phyloP scores from a whole-genome alignment of 2,113 vertebrate species.

The Nerophis lumbriciformis region DNA sequence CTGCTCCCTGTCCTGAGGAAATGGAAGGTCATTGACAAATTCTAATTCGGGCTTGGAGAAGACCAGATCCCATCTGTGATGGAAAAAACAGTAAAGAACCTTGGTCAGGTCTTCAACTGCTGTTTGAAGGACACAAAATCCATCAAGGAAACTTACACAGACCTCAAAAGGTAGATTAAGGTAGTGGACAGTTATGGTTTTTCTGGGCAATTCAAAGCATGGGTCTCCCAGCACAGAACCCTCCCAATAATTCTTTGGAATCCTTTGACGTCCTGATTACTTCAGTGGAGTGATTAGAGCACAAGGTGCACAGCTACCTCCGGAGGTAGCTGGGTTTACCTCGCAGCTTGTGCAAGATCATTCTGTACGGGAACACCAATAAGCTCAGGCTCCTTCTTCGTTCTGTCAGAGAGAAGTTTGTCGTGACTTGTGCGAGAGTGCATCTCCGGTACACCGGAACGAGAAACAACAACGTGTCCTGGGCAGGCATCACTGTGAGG shows the following conservation, averaged over 20 bases:
- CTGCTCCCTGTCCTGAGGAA: too few species aligned
- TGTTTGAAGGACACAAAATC: not conserved
- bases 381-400: conserved; percentile 13
- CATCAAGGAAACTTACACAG: too few species aligned
- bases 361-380: not conserved
- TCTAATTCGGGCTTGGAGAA: too few species aligned
- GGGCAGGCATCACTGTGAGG: conserved; percentile 4
- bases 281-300: not conserved
- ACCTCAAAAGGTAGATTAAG: too few species aligned
- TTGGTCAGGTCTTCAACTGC: not conserved
- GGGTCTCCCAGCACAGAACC: not conserved
- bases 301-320: not conserved
- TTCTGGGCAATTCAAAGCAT: not conserved
- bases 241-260: not conserved
- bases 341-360: not conserved
- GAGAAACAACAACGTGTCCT: too few species aligned
- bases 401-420: conserved; percentile 8
- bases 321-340: not conserved
- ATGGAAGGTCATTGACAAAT: too few species aligned
- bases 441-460: conserved; percentile 1
- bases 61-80: not conserved
- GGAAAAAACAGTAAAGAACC: not conserved
- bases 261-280: not conserved
- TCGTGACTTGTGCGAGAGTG: not conserved
- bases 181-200: not conserved